Evolutionary conservation across 1,140 invertebrate genomes (phyloP).

Genomic region (Diploscapter pachys): DNA sequence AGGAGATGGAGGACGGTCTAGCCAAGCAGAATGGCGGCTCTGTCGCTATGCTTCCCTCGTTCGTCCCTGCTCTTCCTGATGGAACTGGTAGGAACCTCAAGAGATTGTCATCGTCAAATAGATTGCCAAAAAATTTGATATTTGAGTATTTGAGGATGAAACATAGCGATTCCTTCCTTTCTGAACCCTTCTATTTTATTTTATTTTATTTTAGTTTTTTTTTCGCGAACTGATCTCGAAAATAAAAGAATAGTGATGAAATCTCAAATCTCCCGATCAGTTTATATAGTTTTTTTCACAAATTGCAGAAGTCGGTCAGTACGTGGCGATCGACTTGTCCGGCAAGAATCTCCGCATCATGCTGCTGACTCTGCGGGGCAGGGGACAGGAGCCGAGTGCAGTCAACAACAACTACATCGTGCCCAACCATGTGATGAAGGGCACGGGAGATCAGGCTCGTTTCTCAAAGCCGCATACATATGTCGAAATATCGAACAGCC

Average conservation of each 20-base stretch:
- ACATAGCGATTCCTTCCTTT: not conserved
- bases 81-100: constrained; percentile 49
- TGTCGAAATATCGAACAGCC: not conserved
- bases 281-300: not conserved
- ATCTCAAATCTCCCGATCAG: not conserved
- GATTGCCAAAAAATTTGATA: not conserved
- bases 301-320: constrained; percentile 53
- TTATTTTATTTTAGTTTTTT: not conserved
- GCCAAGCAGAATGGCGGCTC: constrained; percentile 41
- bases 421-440: constrained; percentile 55
- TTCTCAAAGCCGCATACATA: not conserved
- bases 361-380: constrained; percentile 45
- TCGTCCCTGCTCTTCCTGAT: constrained; percentile 51
- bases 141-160: constrained; percentile 5
- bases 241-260: not conserved
- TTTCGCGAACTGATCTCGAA: not conserved
- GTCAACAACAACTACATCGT: constrained; percentile 54
- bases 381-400: constrained; percentile 40
- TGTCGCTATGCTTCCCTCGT: constrained; percentile 57
- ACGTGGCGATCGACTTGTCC: constrained; percentile 58
- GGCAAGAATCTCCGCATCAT: constrained; percentile 57
- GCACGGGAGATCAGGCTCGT: constrained; percentile 55
- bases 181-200: not conserved
- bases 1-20: constrained; percentile 48
- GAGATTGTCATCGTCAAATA: constrained; percentile 19